phyloP scores from a whole-genome alignment of 2,113 vertebrate species.

The Erpornis zantholeuca region DNA sequence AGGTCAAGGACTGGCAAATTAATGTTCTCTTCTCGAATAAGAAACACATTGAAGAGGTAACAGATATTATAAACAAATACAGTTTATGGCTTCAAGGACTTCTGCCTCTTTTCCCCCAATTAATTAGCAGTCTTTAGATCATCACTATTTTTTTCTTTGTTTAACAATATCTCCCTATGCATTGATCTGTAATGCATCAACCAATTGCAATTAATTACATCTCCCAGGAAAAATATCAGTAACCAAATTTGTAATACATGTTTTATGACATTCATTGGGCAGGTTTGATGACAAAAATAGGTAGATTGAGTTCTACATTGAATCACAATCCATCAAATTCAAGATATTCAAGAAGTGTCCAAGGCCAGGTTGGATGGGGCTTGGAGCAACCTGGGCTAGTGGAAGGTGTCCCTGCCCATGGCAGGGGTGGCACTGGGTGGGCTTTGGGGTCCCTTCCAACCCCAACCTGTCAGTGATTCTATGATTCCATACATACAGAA shows the following conservation, averaged over 20 bases:
- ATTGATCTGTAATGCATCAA: background rate
- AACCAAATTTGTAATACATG: background rate
- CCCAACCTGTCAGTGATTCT: no score
- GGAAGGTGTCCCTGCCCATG: background rate
- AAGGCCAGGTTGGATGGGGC: accelerated
- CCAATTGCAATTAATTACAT: background rate
- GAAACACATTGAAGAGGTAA: background rate
- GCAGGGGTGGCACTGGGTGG: background rate
- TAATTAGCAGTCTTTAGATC: background rate
- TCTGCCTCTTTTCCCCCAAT: background rate
- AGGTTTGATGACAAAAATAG: background rate
- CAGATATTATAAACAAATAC: background rate
- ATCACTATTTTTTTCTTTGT: background rate
- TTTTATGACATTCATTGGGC: background rate
- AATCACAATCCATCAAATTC: background rate
- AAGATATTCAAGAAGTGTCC: background rate
- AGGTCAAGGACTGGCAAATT: background rate
- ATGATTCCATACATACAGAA: no score
- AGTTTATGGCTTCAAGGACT: background rate
- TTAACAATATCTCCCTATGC: background rate
- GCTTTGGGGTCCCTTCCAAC: no score
- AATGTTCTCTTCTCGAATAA: background rate
- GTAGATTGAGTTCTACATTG: background rate
- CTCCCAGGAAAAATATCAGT: background rate
- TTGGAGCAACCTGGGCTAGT: background rate